These are phyloP conservation scores for Epinephelus malabaricus DNA, from an alignment of 2,797 vertebrate genomes.

Conservation along the genomic window DNA sequence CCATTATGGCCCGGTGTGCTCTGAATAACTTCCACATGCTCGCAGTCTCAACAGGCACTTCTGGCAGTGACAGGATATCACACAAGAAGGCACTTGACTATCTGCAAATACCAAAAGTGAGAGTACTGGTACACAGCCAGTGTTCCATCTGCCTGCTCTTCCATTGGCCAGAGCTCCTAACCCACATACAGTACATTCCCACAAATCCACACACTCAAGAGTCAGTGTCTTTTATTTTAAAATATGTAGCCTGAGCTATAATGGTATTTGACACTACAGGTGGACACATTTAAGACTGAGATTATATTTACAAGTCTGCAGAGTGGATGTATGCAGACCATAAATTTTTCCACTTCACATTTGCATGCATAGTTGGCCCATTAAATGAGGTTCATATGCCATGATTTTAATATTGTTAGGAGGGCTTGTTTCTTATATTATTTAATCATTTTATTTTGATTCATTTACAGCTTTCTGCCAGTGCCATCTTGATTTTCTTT, in stretches of 20 bases:
- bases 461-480: too few species aligned
- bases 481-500: too few species aligned
- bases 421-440: too few species aligned
- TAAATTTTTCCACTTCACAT: too few species aligned
- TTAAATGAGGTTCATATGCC: too few species aligned
- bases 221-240: neutral
- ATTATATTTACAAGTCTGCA: neutral
- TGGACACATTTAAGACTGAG: neutral
- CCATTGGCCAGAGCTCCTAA: neutral
- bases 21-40: slow-evolving; percentile 5
- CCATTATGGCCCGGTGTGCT: neutral
- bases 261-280: neutral
- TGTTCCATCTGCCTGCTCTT: slow-evolving; percentile 1
- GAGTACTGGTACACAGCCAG: slow-evolving; percentile 6
- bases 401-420: too few species aligned
- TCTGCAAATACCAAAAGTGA: slow-evolving; percentile 9
- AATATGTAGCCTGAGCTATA: neutral
- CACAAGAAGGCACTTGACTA: slow-evolving; percentile 23
- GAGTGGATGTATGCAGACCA: neutral
- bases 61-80: slow-evolving; percentile 12
- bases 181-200: neutral
- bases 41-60: slow-evolving; percentile 5
- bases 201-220: neutral
- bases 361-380: too few species aligned
- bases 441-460: too few species aligned